Conservation (phyloP, 2,797 vertebrate species). For the Premnoplex brunnescens region DNA sequence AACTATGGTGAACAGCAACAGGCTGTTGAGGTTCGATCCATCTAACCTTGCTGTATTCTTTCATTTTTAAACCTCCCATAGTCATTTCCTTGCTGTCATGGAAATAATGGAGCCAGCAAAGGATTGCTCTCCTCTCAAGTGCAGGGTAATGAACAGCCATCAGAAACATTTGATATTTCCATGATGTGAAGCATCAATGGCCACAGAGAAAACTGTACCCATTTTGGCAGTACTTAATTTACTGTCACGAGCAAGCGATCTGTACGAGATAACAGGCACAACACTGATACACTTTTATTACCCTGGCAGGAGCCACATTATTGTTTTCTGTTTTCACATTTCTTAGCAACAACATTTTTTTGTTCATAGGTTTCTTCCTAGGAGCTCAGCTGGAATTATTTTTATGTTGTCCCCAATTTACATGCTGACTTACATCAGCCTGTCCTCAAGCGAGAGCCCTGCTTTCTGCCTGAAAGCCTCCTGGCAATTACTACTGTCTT, state of each 20-base stretch:
- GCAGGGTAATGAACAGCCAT: slow-evolving; percentile 11
- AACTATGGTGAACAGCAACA: background rate
- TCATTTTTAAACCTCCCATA: slow-evolving; percentile 6
- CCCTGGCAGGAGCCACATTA: slow-evolving; percentile 41
- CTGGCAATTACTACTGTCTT: slow-evolving; percentile 1
- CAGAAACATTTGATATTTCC: slow-evolving; percentile 43
- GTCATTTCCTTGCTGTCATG: slow-evolving; percentile 24
- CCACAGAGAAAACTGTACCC: slow-evolving; percentile 20
- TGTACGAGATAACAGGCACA: background rate
- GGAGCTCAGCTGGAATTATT: background rate
- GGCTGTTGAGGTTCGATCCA: background rate
- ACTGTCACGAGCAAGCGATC: background rate
- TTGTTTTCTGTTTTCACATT: slow-evolving; percentile 50
- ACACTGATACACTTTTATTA: background rate
- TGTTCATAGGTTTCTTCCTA: background rate
- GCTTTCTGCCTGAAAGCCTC: slow-evolving; percentile 35
- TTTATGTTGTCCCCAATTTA: slow-evolving; percentile 33
- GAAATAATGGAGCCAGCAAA: slow-evolving; percentile 36
- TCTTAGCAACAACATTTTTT: slow-evolving; percentile 36
- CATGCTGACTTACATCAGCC: slow-evolving; percentile 32
- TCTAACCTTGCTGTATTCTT: background rate
- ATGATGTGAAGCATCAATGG: slow-evolving; percentile 37
- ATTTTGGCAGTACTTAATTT: slow-evolving; percentile 52
- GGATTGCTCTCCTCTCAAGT: background rate
- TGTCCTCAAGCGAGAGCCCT: background rate